A percentile compares a stretch with the other conserved stretches of the same genome.
These are phyloP conservation scores for Calosoma granatense DNA, from an alignment of 1,140 invertebrate species.

Conservation along the genomic window DNA sequence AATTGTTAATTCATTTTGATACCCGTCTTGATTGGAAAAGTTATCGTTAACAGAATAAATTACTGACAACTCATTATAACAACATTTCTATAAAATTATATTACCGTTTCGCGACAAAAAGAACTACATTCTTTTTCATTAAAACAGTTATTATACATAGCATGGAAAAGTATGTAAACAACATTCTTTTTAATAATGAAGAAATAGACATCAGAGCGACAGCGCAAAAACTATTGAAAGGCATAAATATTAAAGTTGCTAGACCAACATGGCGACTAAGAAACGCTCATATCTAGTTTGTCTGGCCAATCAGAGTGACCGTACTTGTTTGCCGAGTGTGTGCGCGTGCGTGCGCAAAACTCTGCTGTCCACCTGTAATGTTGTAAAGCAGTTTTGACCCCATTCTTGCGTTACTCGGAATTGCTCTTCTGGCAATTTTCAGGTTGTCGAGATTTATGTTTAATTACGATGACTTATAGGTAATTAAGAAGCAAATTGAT, in stretches of 20 bases:
- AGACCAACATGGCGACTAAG: not conserved
- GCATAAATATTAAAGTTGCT: not conserved
- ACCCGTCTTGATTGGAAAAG: no score
- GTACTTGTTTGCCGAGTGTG: not conserved
- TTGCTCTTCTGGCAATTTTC: not conserved
- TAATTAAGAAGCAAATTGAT: not conserved
- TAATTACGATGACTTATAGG: not conserved
- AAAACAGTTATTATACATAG: no score
- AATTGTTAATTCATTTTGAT: no score
- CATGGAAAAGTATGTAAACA: no score
- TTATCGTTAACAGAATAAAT: no score
- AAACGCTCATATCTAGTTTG: not conserved
- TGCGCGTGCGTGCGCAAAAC: not conserved
- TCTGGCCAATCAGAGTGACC: not conserved
- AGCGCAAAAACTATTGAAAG: not conserved
- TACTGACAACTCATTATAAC: no score
- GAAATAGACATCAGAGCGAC: no score
- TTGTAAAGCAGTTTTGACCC: not conserved
- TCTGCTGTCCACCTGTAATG: not conserved
- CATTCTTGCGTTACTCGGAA: not conserved
- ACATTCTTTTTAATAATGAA: no score
- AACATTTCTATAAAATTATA: no score
- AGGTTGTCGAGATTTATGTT: not conserved
- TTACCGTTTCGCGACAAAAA: no score
- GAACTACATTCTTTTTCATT: no score